phyloP scores from a whole-genome alignment of 2,797 vertebrate genomes.

The Lagodon rhomboides region DNA sequence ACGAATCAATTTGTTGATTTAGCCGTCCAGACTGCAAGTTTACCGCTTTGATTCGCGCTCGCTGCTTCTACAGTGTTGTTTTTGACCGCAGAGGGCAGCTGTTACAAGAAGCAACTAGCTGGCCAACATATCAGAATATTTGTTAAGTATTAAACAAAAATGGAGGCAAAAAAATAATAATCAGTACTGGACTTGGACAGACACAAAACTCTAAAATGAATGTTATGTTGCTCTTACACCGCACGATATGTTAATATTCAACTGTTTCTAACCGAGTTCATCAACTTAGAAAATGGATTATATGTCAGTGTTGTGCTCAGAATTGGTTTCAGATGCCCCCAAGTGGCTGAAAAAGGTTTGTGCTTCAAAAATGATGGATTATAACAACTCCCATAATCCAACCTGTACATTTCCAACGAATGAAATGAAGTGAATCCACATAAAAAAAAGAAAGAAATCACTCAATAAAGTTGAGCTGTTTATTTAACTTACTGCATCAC shows the following conservation, averaged over 20 bases:
- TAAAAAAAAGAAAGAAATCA: no score
- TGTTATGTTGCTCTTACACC: neutral
- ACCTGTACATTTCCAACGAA: neutral
- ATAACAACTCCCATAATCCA: neutral
- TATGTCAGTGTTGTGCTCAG: neutral
- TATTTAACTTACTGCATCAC: no score
- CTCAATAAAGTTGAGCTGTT: no score
- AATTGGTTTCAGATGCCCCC: neutral
- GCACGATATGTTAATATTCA: neutral
- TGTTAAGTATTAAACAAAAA: neutral
- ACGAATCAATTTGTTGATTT: neutral
- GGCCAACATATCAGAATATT: neutral
- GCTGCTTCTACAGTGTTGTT: neutral
- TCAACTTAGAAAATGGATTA: neutral
- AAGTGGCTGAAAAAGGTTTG: neutral
- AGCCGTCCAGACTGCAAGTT: neutral
- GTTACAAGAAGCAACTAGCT: neutral
- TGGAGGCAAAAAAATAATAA: neutral
- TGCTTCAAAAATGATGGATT: neutral
- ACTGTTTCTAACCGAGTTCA: neutral
- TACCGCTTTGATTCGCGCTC: neutral
- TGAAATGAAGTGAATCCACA: no score
- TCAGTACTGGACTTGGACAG: neutral
- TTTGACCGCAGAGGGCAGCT: neutral
- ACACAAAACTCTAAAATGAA: neutral